phyloP scores from a whole-genome alignment of 1,140 invertebrate genomes.

The Chelonus insularis region DNA sequence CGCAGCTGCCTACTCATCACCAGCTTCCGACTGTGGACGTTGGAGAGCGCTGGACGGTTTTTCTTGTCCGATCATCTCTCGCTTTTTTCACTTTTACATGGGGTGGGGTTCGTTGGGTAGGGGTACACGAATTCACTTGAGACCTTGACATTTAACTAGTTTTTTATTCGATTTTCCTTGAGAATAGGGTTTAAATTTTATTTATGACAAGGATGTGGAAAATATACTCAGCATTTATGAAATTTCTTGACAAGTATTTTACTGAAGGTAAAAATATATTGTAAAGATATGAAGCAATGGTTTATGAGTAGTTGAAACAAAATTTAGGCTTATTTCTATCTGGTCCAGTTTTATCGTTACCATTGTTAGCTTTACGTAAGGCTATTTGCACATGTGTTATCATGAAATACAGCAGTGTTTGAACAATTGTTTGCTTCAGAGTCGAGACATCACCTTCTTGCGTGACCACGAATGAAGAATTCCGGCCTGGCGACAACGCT shows the following conservation, averaged over 20 bases:
- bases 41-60: conserved; percentile 44
- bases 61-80: conserved; percentile 33
- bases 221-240: background rate
- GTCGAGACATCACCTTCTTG: conserved; percentile 26
- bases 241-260: background rate
- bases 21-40: conserved; percentile 33
- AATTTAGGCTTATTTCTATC: conserved; percentile 13
- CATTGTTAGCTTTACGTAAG: conserved; percentile 53
- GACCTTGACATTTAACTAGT: conserved; percentile 7
- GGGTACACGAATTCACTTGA: background rate
- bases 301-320: no score
- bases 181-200: background rate
- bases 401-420: conserved; percentile 56
- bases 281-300: no score
- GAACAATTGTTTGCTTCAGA: conserved; percentile 57
- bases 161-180: background rate
- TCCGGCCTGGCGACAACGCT: conserved; percentile 27
- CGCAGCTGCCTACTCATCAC: conserved; percentile 11
- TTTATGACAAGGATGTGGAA: background rate
- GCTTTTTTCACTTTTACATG: conserved; percentile 21
- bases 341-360: conserved; percentile 56
- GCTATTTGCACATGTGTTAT: conserved; percentile 57
- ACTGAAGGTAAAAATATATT: no score
- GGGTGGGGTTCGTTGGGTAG: background rate
- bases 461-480: conserved; percentile 51